phyloP scores from a whole-genome alignment of 2,797 vertebrate genomes.

The Helostoma temminkii region DNA sequence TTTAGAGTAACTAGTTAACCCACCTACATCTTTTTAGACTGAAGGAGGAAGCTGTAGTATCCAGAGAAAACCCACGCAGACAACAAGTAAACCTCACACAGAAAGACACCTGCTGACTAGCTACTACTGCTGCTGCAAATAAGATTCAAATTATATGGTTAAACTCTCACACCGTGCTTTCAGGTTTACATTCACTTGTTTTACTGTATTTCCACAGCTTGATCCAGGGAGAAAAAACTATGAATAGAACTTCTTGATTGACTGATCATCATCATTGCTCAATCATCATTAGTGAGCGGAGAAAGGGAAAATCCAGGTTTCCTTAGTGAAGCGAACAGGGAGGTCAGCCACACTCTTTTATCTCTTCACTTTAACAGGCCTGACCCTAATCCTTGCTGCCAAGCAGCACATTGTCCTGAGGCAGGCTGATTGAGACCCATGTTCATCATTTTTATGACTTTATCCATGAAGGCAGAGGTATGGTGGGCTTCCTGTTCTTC shows the following conservation, averaged over 20 bases:
- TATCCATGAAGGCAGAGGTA: slow-evolving; percentile 86
- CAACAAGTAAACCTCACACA: too few relatives aligned
- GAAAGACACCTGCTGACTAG: too few relatives aligned
- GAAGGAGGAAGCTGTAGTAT: too few relatives aligned
- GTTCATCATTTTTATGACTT: slow-evolving; percentile 89
- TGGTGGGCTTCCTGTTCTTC: slow-evolving; percentile 80
- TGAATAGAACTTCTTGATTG: slow-evolving; percentile 66
- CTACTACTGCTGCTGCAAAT: too few relatives aligned
- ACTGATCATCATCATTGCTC: slow-evolving; percentile 66
- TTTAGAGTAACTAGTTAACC: too few relatives aligned
- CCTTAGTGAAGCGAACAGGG: slow-evolving; percentile 61
- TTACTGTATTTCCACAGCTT: slow-evolving; percentile 30
- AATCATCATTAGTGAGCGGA: slow-evolving; percentile 59
- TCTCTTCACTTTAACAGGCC: slow-evolving; percentile 73
- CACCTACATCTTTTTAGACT: too few relatives aligned
- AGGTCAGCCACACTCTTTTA: slow-evolving; percentile 75
- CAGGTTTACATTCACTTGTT: slow-evolving; percentile 36
- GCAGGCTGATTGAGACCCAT: slow-evolving; percentile 77
- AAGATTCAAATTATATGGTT: too few relatives aligned
- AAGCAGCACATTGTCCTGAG: slow-evolving; percentile 75
- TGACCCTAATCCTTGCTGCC: slow-evolving; percentile 55
- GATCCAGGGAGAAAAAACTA: slow-evolving; percentile 42
- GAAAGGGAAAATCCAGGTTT: slow-evolving; percentile 74
- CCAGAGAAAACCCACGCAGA: too few relatives aligned
- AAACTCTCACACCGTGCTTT: too few relatives aligned